Evolutionary conservation across 92 coral and sea anemone genomes (phyloP), one percentile per base, ranked within the genome.

Genomic region (Paragorgia papillata): DNA sequence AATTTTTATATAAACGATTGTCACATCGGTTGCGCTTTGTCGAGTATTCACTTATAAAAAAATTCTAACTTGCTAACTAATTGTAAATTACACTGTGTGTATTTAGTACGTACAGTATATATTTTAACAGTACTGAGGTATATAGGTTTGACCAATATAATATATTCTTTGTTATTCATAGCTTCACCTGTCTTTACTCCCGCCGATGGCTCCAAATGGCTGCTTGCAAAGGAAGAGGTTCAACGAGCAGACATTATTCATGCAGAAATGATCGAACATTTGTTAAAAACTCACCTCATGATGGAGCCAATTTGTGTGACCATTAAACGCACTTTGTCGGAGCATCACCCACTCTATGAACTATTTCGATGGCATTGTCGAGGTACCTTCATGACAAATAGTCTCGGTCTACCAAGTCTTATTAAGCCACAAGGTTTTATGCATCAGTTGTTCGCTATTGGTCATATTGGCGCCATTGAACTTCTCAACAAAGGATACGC

Each of bases 331-430:
- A 75, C 81, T 51, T 35, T 89, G 43, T 74, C 90, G 32, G 27
- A 8, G 26, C 26, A 24, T 19, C 96, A 89, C 40, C 90, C 96
- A 4, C 61, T 89, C 69, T 19, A 86, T 28, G 79, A 75, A 31
- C 63, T 89, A 0, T 70, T 89, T 32, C 80, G 59, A 82, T 87
- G 62, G 62, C 96, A 89, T 77, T 89, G 96, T 61, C 86, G 89
- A 33, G 96, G 89, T 18, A 37, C 75, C 0, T 26, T 59, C n/a
- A 43, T 73, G 18, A 55, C 91, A 6, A 87, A 87, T 51, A 78
- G 78, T 13, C 39, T 87, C 25, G 91, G 89, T 12, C 66, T 57
- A 7, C 89, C 96, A 1, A 54, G 21, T 13, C 79, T 90, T 0
- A 14, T 89, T 13, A 40, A 61, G 0, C 73, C 65, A 3, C 0